Conservation (phyloP, 2,888 invertebrate species). For the Hesperia comma region DNA sequence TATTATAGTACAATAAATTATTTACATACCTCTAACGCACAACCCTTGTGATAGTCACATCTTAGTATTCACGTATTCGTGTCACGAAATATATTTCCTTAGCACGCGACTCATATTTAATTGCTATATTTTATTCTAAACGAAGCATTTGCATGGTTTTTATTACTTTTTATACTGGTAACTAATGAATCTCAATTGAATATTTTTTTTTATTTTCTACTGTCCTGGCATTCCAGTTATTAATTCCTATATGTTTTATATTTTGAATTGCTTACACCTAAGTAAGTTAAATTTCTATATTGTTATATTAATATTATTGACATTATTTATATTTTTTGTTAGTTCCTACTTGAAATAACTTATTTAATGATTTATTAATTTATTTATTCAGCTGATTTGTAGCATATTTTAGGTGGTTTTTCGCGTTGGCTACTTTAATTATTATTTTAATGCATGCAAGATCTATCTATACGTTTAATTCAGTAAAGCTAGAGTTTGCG, state of each 20-base stretch:
- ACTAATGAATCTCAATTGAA: background rate
- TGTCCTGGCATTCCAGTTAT: background rate
- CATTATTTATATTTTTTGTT: background rate
- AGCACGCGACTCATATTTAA: background rate
- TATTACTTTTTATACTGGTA: too few species aligned
- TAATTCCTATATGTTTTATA: background rate
- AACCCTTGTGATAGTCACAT: slow-evolving; percentile 29
- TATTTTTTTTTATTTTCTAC: background rate
- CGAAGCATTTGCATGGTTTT: background rate
- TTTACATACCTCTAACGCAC: slow-evolving; percentile 29
- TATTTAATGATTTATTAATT: background rate
- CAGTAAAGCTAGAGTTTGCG: too few species aligned
- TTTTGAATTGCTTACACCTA: too few species aligned
- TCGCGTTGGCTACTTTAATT: background rate
- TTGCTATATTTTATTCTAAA: background rate
- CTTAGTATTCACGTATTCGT: slow-evolving; percentile 13
- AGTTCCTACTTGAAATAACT: background rate
- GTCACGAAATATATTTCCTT: background rate
- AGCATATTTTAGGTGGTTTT: background rate
- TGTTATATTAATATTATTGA: too few species aligned
- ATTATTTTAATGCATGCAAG: background rate
- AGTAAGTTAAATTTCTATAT: too few species aligned
- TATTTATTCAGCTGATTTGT: background rate
- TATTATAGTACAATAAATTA: slow-evolving; percentile 20
- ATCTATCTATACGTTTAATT: background rate